Evolutionary conservation across 2,113 vertebrate species (phyloP).

Genomic region (Leptocoma aspasia): DNA sequence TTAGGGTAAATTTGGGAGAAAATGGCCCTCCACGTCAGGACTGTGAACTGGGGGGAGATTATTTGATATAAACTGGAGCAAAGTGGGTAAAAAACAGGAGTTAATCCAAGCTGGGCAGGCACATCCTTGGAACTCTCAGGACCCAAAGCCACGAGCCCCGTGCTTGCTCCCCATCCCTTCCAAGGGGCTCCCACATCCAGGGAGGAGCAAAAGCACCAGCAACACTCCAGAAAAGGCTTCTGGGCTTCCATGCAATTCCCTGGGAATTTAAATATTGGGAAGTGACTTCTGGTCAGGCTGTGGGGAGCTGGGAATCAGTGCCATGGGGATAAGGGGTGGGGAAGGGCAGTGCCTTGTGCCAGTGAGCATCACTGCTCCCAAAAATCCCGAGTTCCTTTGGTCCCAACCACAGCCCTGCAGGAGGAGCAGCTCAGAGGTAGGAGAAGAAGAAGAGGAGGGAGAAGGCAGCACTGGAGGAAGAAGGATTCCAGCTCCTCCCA

Average conservation of each 20-base stretch:
- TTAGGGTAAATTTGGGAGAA: too few species aligned
- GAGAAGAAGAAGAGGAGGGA: neutral
- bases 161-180: neutral
- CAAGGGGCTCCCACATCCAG: fast-evolving
- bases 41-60: neutral
- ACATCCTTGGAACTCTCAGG: neutral
- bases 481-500: neutral
- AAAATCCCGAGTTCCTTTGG: fast-evolving
- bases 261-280: neutral
- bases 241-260: neutral
- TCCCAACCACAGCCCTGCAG: fast-evolving
- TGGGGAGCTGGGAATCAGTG: neutral
- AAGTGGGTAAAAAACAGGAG: neutral
- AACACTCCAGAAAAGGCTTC: neutral
- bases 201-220: neutral
- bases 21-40: neutral
- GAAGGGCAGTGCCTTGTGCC: neutral
- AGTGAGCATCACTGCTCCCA: fast-evolving
- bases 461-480: neutral
- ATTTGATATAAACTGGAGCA: neutral
- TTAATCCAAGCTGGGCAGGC: neutral
- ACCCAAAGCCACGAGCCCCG: fast-evolving
- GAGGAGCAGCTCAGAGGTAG: fast-evolving
- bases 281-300: neutral
- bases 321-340: too few species aligned